Evolutionary conservation across 1,140 invertebrate genomes (phyloP), one percentile per base, ranked within the genome.

Genomic region (Zaprionus taronus): DNA sequence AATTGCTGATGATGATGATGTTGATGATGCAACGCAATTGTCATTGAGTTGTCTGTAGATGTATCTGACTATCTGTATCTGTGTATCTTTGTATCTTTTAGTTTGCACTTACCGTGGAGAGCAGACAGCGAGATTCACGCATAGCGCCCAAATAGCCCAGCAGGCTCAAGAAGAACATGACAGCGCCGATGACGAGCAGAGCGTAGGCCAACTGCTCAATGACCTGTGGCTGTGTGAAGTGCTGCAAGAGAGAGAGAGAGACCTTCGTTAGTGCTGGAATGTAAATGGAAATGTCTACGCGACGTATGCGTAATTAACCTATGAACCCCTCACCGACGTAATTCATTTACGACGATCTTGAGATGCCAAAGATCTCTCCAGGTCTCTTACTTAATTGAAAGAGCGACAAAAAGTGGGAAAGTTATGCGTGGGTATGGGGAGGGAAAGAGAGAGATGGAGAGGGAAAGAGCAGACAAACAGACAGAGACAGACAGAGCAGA

Each of bases 61-160:
- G 22, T 66, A 58, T 58, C 34, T 57, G 38, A 41, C 31, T 61
- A 66, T 71, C 38, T 53, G 4, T 24, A 51, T 22, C 20, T 20
- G 47, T 4, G 20, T 24, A 51, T 51, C 47, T 24, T 20, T 20
- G 17, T 51, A 51, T 14, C 47, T 51, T 51, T 51, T 5, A 14
- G 17, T 22, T 63, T 67, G 26, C 55, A 95, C 95, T 95, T 94
- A 97, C 96, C 87, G 95, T 94, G 34, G 95, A 95, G 9, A 98
- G 94, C 90, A 98, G 95, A 92, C 96, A 96, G 79, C 95, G 94
- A 63, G 96, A 97, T 91, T 97, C 97, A 91, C 96, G 95, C 84
- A 97, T 94, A 11, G 97, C 97, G 44, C 97, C 97, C 91, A 97
- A 97, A 86, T 97, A 98, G 36, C 97, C 97, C 41, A 98, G 93